Percentiles rank a stretch among this genome's conserved stretches.
phyloP scores from a whole-genome alignment of 30 jellyfish, hydroid and myxozoan species.

The Aurelia coerulea region DNA sequence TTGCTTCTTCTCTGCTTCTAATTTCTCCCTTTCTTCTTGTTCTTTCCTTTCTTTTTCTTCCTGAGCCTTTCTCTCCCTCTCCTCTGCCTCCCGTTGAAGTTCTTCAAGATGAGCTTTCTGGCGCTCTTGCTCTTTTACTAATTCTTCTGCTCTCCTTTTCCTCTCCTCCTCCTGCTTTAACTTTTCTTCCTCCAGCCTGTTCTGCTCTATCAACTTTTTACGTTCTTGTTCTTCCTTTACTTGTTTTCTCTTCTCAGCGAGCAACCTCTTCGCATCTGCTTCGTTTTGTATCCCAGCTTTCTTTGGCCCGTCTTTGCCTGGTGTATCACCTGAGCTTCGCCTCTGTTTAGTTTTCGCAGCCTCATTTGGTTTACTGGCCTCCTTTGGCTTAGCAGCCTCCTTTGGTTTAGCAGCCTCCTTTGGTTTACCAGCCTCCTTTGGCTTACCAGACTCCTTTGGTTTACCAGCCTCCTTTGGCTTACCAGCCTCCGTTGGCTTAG shows the following conservation, averaged over 20 bases:
- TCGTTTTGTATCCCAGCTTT: conserved; percentile 62
- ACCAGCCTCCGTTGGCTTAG: neutral
- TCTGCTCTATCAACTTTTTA: conserved; percentile 57
- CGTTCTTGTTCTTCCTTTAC: conserved; percentile 71
- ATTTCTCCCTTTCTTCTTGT: conserved; percentile 64
- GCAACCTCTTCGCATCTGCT: conserved; percentile 72
- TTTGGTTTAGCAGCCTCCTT: conserved; percentile 5
- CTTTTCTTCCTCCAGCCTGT: conserved; percentile 67
- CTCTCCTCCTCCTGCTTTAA: conserved; percentile 62
- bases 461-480: conserved; percentile 3
- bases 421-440: conserved; percentile 5
- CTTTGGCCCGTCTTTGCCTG: conserved; percentile 17
- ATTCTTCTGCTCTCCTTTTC: conserved; percentile 50
- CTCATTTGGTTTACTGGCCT: conserved; percentile 15
- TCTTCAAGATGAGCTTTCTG: conserved; percentile 70
- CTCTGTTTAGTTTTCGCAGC: neutral
- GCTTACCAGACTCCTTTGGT: neutral
- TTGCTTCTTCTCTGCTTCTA: conserved; percentile 70
- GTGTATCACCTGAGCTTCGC: neutral
- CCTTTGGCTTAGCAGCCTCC: conserved; percentile 17
- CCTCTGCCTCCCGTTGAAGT: conserved; percentile 65
- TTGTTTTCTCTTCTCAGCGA: conserved; percentile 77
- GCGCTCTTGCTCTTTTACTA: conserved; percentile 66
- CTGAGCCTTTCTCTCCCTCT: conserved; percentile 62
- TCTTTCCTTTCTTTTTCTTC: conserved; percentile 67